Evolutionary conservation across 2,113 vertebrate genomes (phyloP), one percentile per base, ranked within the genome.

Genomic region (Mesoclemmys tuberculata): DNA sequence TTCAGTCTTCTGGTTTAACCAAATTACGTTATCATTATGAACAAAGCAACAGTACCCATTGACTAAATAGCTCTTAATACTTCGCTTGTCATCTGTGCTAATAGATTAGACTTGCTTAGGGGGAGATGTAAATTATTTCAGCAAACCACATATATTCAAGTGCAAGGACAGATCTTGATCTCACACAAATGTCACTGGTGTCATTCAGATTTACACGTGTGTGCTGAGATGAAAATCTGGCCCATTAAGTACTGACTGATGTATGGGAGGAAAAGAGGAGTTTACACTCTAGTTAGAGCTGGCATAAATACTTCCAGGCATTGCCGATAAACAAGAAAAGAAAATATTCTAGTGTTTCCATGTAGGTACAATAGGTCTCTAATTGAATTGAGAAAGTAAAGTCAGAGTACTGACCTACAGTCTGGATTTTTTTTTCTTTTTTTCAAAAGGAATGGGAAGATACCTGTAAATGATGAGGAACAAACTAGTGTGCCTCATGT

Each of bases 401-500:
- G 6, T 35, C 58, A 31, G 64, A 71, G 2, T 71, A 71, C 35
- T 71, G 64, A 38, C 9, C n/a, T 71, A 71, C n/a, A 38, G n/a
- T 38, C 21, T n/a, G 24, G 10, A 2, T 5, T n/a, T n/a, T 4
- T n/a, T 38, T 10, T 38, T 58, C 2, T 56, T 82, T 26, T 87
- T 55, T 84, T 94, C 87, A 82, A 55, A 97, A 99, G 99, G 96
- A 99, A 97, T 90, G 99, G 99, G 9, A 99, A 99, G 88, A 95
- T 99, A 61, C 99, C 98, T 12, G 99, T 99, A 44, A 99, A 98
- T 8, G 99, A 99, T 46, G 97, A 98, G 89, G 99, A 99, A 55
- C 99, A 99, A 98, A 99, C 99, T 89, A 99, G 96, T 0, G 98
- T 99, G 95, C 98, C 99, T 51, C 98, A 99, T 56, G 97, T 99